Percentiles rank a stretch among this genome's conserved stretches.
These are phyloP conservation scores for Meteorus colon DNA, from an alignment of 2,888 invertebrate genomes.

Conservation along the genomic window DNA sequence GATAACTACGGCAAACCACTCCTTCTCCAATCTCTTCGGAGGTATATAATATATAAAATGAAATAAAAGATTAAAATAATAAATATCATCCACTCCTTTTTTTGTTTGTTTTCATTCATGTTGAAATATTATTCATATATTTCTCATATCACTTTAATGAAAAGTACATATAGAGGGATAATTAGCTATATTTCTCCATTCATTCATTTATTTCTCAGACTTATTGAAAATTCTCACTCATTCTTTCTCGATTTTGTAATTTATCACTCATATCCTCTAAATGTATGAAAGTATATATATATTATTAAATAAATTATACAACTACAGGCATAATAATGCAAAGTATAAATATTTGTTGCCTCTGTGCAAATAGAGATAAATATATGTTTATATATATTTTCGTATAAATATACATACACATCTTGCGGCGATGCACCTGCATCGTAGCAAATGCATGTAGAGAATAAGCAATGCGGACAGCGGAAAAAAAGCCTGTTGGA, in stretches of 20 bases:
- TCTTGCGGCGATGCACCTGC: conserved; percentile 42
- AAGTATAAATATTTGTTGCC: conserved; percentile 38
- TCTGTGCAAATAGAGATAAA: conserved; percentile 9
- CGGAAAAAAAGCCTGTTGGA: conserved; percentile 34
- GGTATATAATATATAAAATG: conserved; percentile 8
- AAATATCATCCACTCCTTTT: neutral
- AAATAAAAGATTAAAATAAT: neutral
- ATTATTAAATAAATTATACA: conserved; percentile 44
- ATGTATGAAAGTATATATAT: neutral
- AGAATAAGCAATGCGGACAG: conserved; percentile 53
- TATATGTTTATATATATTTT: conserved; percentile 8
- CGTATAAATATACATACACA: conserved; percentile 24
- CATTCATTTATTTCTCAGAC: neutral
- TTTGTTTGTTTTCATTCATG: neutral
- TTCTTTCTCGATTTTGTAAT: neutral
- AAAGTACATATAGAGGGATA: neutral
- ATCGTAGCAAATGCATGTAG: conserved; percentile 35
- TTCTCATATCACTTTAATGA: neutral
- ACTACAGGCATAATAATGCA: conserved; percentile 35
- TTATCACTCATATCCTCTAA: neutral
- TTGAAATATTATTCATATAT: neutral
- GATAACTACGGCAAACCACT: conserved; percentile 55
- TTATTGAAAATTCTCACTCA: neutral
- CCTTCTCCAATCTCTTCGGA: neutral
- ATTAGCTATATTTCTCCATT: neutral